These are phyloP conservation scores for Philopedon plagiatum DNA, from an alignment of 2,888 invertebrate genomes.

Conservation along the genomic window DNA sequence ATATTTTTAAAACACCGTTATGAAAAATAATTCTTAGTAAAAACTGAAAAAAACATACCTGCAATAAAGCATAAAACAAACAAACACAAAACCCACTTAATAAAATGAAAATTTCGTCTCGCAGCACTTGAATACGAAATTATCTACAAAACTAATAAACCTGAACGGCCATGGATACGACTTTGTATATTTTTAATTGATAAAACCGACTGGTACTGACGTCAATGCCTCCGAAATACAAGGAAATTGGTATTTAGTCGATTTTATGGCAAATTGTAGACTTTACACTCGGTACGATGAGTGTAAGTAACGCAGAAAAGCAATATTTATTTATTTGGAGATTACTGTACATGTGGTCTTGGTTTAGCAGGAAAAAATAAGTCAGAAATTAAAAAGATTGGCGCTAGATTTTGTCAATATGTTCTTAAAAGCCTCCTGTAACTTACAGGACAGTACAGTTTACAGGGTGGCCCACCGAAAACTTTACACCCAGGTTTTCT, in stretches of 20 bases:
- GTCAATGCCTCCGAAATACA: slow-evolving; percentile 31
- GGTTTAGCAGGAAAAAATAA: too few species aligned
- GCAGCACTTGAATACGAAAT: neutral
- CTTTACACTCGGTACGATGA: neutral
- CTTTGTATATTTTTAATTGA: slow-evolving; percentile 46
- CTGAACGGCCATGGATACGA: slow-evolving; percentile 13
- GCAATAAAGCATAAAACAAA: neutral
- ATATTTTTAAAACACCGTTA: too few species aligned
- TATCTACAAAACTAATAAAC: slow-evolving; percentile 45
- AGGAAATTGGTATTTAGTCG: slow-evolving; percentile 28
- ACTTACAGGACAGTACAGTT: too few species aligned
- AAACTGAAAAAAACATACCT: neutral
- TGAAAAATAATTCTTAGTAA: too few species aligned
- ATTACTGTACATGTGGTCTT: too few species aligned
- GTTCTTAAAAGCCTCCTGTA: too few species aligned
- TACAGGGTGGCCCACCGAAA: too few species aligned
- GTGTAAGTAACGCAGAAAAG: neutral
- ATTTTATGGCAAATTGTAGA: slow-evolving; percentile 9
- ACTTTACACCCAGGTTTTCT: too few species aligned
- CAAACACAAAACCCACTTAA: slow-evolving; percentile 5
- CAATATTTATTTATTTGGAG: too few species aligned
- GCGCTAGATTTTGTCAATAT: too few species aligned
- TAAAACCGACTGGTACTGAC: slow-evolving; percentile 37
- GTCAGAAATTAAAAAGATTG: too few species aligned
- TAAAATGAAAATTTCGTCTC: slow-evolving; percentile 5